Base-by-base conservation (phyloP, 2,797 vertebrate genomes). In the Sparidentex hasta region DNA sequence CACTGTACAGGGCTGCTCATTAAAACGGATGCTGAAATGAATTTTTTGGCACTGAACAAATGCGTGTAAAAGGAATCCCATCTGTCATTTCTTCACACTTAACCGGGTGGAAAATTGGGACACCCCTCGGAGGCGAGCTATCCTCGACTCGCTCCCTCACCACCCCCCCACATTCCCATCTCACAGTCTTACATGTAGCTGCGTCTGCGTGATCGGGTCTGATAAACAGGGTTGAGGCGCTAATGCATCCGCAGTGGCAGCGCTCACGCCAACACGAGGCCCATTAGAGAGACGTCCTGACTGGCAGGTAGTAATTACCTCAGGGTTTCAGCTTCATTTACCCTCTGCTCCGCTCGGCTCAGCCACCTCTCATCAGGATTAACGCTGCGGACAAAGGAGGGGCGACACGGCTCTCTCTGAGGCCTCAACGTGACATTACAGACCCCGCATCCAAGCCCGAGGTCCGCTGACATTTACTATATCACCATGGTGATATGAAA, bases 221-320 rank as follows among this genome's bases (percentile, higher is more conserved):
- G 68, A 88, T 79, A 71, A 85, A 86, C 84, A 67, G 70, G 0
- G 56, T 0, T 7, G 50, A 59, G 78, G 62, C 3, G 51, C 75
- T 86, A 88, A 87, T 89, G 82, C 65, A 72, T 77, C 54, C 65
- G 67, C 71, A 6, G 27, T 17, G 43, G 21, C 16, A 43, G 76
- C 50, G 50, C 75, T 86, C 80, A 55, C 76, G 71, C 87, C 87
- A 87, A 90, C 83, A 85, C 58, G 7, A 70, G 66, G 82, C 66
- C 87, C 92, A 91, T 94, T 91, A 92, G 61, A 74, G 83, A 70
- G 71, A 85, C 58, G 63, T 86, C 81, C 86, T 89, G 88, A 91
- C 87, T 84, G 85, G 82, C 92, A 90, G 92, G 90, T 93, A 83
- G 87, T 92, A 89, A 93, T 93, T 93, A 93, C 90, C 83, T 85